Base-by-base conservation (phyloP, 2,888 invertebrate genomes). In the Ectemnius lituratus region DNA sequence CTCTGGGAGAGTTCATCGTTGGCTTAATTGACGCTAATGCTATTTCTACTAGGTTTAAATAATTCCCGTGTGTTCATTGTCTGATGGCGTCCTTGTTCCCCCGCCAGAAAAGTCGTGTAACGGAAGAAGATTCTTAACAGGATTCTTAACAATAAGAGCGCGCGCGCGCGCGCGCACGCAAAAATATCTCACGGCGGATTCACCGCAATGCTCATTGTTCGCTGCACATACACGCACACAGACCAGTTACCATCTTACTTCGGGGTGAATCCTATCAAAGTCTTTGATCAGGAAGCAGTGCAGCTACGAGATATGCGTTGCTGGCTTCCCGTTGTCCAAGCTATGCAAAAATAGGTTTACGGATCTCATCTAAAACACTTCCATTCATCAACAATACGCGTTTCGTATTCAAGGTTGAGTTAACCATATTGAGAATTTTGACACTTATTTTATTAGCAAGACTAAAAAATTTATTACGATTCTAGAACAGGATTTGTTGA, bases 161-260 rank as follows among this genome's bases (percentile, higher is more conserved):
- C 0, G 37, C 37, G 37, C 37, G 20, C 1, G 1, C 20, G 20
- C 37, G 8, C 8, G 74, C 57, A 66, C 65, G 80, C 52, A 78
- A 80, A 74, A 82, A 69, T 75, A 73, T 82, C 82, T 80, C 83
- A 83, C 82, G 80, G 61, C 76, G 67, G 67, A 76, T 77, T 78
- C 73, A 49, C 73, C 67, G 78, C 77, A 74, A 85, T 82, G 84
- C 77, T 83, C 83, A 85, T 86, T 86, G 86, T 86, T 80, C 74
- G 73, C 63, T 77, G 83, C 82, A 65, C 80, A 37, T 6, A 37
- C 8, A 37, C 37, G 37, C 37, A 37, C 37, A 11, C 37, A 37
- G 8, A 1, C 8, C 8, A 70, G 73, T 64, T 62, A 65, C 75
- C 75, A 79, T 82, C 78, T 70, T 70, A 52, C 67, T 72, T 62